Percentiles rank a stretch among this genome's conserved stretches.
phyloP scores from a whole-genome alignment of 2,888 invertebrate species.

The Epinotia demarniana region DNA sequence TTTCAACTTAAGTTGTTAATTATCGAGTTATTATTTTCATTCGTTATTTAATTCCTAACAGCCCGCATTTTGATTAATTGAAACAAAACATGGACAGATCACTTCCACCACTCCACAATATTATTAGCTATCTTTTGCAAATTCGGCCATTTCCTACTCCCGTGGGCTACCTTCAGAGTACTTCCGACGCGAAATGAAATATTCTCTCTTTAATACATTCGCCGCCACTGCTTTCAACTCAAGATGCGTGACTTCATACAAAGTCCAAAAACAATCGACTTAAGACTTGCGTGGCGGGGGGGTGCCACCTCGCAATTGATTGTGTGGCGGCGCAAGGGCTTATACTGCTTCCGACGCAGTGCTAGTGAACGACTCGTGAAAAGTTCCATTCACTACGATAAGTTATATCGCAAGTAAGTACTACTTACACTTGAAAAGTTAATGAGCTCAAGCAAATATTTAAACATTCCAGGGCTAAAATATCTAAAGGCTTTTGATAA shows the following conservation, averaged over 20 bases:
- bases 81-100: slow-evolving; percentile 18
- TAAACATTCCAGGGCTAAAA: background rate
- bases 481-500: background rate
- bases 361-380: too few relatives aligned
- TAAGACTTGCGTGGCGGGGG: too few relatives aligned
- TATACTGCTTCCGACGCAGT: too few relatives aligned
- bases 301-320: too few relatives aligned
- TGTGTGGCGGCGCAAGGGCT: too few relatives aligned
- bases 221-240: too few relatives aligned
- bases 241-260: too few relatives aligned
- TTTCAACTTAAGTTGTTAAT: too few relatives aligned
- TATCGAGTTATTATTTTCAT: background rate
- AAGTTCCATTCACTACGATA: background rate
- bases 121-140: slow-evolving; percentile 18
- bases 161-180: background rate
- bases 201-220: background rate
- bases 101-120: background rate
- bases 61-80: background rate
- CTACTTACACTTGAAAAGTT: background rate
- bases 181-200: background rate
- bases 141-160: slow-evolving; percentile 10
- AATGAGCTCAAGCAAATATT: background rate
- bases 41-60: background rate
- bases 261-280: too few relatives aligned
- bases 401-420: background rate